phyloP scores from a whole-genome alignment of 2,797 vertebrate species.

The Parauchenoglanis ngamensis region DNA sequence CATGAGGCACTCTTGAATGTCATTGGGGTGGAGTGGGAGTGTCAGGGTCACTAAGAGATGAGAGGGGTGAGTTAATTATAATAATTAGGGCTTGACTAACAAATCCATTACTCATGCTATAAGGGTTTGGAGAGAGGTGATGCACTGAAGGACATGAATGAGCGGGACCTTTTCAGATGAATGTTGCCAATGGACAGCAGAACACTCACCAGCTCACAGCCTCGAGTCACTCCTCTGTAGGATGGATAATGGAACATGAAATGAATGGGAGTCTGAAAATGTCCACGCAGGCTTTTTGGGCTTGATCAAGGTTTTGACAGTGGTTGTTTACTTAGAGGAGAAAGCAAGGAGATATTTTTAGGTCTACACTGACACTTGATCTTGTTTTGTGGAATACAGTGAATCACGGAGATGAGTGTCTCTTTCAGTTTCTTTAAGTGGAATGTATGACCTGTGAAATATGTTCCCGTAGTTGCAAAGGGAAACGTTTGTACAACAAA shows the following conservation, averaged over 20 bases:
- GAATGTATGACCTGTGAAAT: background rate
- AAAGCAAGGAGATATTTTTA: slow-evolving; percentile 30
- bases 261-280: slow-evolving; percentile 32
- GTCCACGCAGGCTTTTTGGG: slow-evolving; percentile 21
- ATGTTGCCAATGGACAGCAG: slow-evolving; percentile 30
- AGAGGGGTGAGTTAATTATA: slow-evolving; percentile 60
- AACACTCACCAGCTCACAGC: background rate
- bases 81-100: slow-evolving; percentile 64
- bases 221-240: slow-evolving; percentile 27
- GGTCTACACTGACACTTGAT: slow-evolving; percentile 26
- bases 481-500: background rate
- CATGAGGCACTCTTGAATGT: slow-evolving; percentile 56
- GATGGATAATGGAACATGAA: slow-evolving; percentile 25
- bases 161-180: slow-evolving; percentile 50
- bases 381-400: slow-evolving; percentile 20
- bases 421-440: slow-evolving; percentile 20
- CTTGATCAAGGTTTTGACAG: slow-evolving; percentile 9
- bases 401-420: background rate
- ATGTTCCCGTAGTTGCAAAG: slow-evolving; percentile 6
- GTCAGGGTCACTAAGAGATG: slow-evolving; percentile 49
- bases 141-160: slow-evolving; percentile 56
- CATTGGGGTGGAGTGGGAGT: slow-evolving; percentile 28
- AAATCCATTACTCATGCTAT: slow-evolving; percentile 63
- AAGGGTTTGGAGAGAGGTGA: slow-evolving; percentile 55
- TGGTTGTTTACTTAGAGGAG: background rate